Evolutionary conservation across 2,888 invertebrate species (phyloP).

Genomic region (Lepidocyrtinus sp.): DNA sequence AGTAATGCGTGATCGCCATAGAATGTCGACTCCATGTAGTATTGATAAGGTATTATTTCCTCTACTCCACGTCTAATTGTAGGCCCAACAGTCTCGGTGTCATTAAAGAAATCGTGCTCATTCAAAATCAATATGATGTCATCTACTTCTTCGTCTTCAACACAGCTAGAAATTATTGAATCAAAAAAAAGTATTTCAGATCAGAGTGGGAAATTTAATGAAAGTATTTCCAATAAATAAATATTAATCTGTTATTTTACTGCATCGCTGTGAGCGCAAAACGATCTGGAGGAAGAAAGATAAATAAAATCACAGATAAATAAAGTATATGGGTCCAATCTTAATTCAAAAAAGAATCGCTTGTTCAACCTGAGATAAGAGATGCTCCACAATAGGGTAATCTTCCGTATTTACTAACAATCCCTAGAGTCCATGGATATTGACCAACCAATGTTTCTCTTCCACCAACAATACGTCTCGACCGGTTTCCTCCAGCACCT

Average conservation of each 20-base stretch:
- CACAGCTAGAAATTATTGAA: no score
- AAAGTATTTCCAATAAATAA: conserved; percentile 71
- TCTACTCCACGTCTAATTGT: conserved; percentile 58
- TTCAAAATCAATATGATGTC: conserved; percentile 66
- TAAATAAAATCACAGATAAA: conserved; percentile 67
- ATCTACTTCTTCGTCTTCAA: conserved; percentile 64
- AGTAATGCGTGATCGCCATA: conserved; percentile 67
- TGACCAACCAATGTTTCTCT: conserved; percentile 62
- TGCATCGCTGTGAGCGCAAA: conserved; percentile 86
- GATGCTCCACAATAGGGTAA: conserved; percentile 88
- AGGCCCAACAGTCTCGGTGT: conserved; percentile 60
- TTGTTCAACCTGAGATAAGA: conserved; percentile 81
- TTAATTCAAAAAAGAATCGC: no score
- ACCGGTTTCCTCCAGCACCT: conserved; percentile 47
- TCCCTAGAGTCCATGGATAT: conserved; percentile 69
- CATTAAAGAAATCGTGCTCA: conserved; percentile 68
- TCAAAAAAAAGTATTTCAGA: conserved; percentile 22
- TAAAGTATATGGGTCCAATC: no score
- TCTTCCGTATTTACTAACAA: conserved; percentile 59
- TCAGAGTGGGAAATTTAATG: not conserved
- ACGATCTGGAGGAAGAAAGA: no score
- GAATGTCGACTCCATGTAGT: conserved; percentile 68
- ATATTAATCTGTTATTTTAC: no score
- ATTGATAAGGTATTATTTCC: conserved; percentile 67
- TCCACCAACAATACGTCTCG: conserved; percentile 67